Conservation (phyloP, 2,797 vertebrate genomes). For the Danio jaintianensis region DNA sequence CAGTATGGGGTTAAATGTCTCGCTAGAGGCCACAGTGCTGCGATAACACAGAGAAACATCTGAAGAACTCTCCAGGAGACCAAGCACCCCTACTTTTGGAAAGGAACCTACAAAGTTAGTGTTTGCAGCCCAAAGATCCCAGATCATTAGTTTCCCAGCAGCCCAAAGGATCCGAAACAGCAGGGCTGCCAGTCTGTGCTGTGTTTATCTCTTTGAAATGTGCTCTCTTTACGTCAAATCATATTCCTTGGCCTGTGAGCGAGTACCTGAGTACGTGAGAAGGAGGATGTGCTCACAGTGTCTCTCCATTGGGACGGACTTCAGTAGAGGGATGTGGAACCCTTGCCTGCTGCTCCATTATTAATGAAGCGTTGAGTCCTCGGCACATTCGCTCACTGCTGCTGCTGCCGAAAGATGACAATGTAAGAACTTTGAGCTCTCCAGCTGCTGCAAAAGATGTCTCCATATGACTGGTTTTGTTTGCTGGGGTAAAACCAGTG, state of each 20-base stretch:
- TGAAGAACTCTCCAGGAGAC: background rate
- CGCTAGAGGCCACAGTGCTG: background rate
- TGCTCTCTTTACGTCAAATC: slow-evolving; percentile 43
- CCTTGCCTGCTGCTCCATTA: slow-evolving; percentile 60
- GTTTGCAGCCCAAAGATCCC: slow-evolving; percentile 22
- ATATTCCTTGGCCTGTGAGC: slow-evolving; percentile 20
- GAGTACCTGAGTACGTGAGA: slow-evolving; percentile 28
- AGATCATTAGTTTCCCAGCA: slow-evolving; percentile 33
- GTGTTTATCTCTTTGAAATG: slow-evolving; percentile 34
- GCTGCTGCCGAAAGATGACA: slow-evolving; percentile 5
- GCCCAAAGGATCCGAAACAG: slow-evolving; percentile 35
- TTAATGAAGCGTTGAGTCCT: slow-evolving; percentile 66
- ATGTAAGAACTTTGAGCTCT: slow-evolving; percentile 13
- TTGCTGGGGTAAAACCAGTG: background rate
- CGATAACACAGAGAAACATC: background rate
- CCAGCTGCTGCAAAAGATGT: slow-evolving; percentile 1
- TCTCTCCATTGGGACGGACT: slow-evolving; percentile 28
- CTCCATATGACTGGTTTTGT: background rate
- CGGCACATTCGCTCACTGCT: slow-evolving; percentile 19
- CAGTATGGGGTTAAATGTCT: background rate
- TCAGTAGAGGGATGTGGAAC: slow-evolving; percentile 28
- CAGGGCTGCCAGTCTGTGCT: slow-evolving; percentile 31
- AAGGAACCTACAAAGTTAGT: background rate
- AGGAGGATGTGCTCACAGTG: slow-evolving; percentile 1
- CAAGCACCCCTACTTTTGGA: background rate